A percentile compares a stretch with the other conserved stretches of the same genome.
Evolutionary conservation across 2,797 vertebrate species (phyloP).

Genomic region (Catostomus latipinnis): DNA sequence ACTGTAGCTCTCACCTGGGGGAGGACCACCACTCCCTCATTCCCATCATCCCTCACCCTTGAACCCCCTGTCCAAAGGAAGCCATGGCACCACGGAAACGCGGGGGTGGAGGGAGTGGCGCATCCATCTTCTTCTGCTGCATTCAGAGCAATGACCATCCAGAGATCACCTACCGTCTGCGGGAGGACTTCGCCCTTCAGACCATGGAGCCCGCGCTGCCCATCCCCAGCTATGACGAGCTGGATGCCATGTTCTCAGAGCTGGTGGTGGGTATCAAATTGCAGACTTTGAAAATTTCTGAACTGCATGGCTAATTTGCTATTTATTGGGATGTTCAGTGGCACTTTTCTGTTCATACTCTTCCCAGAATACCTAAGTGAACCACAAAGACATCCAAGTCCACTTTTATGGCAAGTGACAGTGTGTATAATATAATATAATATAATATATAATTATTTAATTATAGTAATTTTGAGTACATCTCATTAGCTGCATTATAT

Average conservation of each 20-base stretch:
- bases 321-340: too few relatives aligned
- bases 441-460: too few relatives aligned
- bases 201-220: slow-evolving; percentile 92
- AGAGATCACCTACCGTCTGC: slow-evolving; percentile 95
- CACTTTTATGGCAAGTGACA: too few relatives aligned
- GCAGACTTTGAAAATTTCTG: neutral
- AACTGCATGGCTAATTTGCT: too few relatives aligned
- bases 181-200: slow-evolving; percentile 93
- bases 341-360: too few relatives aligned
- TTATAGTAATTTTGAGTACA: too few relatives aligned
- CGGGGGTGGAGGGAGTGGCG: slow-evolving; percentile 74
- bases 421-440: too few relatives aligned
- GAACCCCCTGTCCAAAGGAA: slow-evolving; percentile 49
- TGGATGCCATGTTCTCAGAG: slow-evolving; percentile 95
- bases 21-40: slow-evolving; percentile 54
- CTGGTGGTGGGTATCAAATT: slow-evolving; percentile 86
- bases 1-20: slow-evolving; percentile 71
- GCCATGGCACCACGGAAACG: slow-evolving; percentile 96
- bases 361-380: too few relatives aligned
- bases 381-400: too few relatives aligned
- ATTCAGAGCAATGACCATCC: slow-evolving; percentile 94
- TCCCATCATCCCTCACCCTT: slow-evolving; percentile 60
- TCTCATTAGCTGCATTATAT: too few relatives aligned
- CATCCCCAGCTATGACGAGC: slow-evolving; percentile 90
- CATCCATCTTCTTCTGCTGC: slow-evolving; percentile 97